phyloP scores from a whole-genome alignment of 2,113 vertebrate genomes.

The Oreocharis arfaki region DNA sequence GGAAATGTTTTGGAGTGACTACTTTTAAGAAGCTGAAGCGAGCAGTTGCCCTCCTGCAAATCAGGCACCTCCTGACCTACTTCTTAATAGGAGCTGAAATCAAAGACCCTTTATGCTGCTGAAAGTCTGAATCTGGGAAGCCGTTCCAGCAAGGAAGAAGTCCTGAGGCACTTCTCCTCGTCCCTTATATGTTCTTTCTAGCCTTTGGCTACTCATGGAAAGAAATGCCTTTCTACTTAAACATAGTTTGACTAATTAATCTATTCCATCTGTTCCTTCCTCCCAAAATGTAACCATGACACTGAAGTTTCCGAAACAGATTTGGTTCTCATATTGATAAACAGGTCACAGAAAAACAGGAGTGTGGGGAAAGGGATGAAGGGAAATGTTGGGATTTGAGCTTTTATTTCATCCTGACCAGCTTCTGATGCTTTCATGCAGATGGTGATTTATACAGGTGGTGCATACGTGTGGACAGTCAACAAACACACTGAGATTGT shows the following conservation, averaged over 20 bases:
- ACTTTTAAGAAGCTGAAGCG: constrained; percentile 12
- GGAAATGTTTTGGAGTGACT: not conserved
- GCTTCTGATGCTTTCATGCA: not conserved
- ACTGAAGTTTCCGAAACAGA: constrained; percentile 78
- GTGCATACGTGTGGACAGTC: not conserved
- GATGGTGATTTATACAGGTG: not conserved
- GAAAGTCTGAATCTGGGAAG: constrained; percentile 61
- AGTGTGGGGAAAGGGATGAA: not conserved
- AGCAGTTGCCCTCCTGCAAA: not conserved
- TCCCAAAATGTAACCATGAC: constrained; percentile 74
- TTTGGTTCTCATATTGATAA: constrained; percentile 77
- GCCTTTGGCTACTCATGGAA: constrained; percentile 80
- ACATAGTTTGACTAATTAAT: constrained; percentile 85
- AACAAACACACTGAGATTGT: not conserved
- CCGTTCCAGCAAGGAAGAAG: constrained; percentile 48
- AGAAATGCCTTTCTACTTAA: constrained; percentile 86
- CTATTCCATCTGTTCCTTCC: constrained; percentile 84
- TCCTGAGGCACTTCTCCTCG: constrained; percentile 50
- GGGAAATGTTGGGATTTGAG: not conserved
- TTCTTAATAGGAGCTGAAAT: constrained; percentile 66
- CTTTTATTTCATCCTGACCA: constrained; percentile 5
- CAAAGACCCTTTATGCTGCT: constrained; percentile 69
- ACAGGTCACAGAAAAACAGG: constrained; percentile 63
- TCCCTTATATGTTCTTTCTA: constrained; percentile 54
- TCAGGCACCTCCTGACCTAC: constrained; percentile 27